A percentile compares a stretch with the other conserved stretches of the same genome.
These are phyloP conservation scores for Paramormyrops kingsleyae DNA, from an alignment of 2,113 vertebrate genomes.

Conservation along the genomic window DNA sequence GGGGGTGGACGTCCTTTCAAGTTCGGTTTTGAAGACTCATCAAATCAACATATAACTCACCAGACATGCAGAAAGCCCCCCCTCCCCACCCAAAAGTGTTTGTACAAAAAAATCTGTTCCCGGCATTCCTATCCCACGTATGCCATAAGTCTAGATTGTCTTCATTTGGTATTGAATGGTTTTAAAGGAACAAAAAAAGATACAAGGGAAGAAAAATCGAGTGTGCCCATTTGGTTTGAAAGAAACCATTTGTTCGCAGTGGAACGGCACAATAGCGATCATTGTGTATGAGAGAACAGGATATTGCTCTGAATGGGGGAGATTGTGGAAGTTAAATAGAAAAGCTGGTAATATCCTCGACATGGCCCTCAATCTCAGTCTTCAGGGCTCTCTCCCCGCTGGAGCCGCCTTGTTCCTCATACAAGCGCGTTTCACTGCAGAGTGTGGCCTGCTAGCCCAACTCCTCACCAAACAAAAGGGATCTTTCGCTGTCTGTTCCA, in stretches of 20 bases:
- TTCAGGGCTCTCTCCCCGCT: not conserved
- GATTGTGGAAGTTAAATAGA: slow-evolving; percentile 11
- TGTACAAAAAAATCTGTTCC: slow-evolving; percentile 52
- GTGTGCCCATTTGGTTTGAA: slow-evolving; percentile 18
- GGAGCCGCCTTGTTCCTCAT: not conserved
- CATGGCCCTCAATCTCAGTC: not conserved
- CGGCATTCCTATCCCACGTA: slow-evolving; percentile 43
- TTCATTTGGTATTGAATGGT: slow-evolving; percentile 48
- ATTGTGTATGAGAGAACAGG: not conserved
- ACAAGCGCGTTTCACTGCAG: not conserved
- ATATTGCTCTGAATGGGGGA: not conserved
- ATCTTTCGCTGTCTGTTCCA: not conserved
- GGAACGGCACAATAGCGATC: not conserved
- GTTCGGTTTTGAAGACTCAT: slow-evolving; percentile 58
- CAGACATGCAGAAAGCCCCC: slow-evolving; percentile 49
- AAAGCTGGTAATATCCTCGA: not conserved
- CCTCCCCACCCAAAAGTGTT: slow-evolving; percentile 26
- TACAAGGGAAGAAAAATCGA: slow-evolving; percentile 30
- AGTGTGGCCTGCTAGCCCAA: not conserved
- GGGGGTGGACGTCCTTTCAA: slow-evolving; percentile 35
- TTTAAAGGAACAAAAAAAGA: slow-evolving; percentile 37
- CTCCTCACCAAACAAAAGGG: not conserved
- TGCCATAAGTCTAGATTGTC: slow-evolving; percentile 36
- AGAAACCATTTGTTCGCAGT: slow-evolving; percentile 7
- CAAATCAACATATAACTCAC: slow-evolving; percentile 52